These are phyloP conservation scores for Pempheris klunzingeri DNA, from an alignment of 2,797 vertebrate genomes.

Conservation along the genomic window DNA sequence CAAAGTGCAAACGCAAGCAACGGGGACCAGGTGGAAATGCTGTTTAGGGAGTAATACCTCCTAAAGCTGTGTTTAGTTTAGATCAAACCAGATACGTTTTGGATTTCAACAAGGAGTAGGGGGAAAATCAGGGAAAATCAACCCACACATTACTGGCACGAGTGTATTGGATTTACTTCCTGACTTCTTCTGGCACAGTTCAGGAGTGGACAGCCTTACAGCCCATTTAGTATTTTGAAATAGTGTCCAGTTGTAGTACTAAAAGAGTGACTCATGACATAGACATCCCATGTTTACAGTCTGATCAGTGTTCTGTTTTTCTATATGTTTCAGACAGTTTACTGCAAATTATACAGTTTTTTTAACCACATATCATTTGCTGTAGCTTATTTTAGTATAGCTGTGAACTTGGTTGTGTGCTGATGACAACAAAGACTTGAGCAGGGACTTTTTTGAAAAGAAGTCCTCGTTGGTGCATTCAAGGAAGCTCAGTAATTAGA, in stretches of 20 bases:
- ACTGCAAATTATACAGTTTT: constrained; percentile 7
- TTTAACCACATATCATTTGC: neutral
- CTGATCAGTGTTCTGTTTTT: neutral
- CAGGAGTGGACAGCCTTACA: constrained; percentile 16
- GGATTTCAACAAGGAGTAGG: constrained; percentile 8
- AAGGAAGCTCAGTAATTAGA: constrained; percentile 17
- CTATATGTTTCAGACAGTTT: constrained; percentile 1
- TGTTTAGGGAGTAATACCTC: constrained; percentile 36
- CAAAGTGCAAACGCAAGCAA: constrained; percentile 63
- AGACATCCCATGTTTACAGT: constrained; percentile 4
- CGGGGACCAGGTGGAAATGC: constrained; percentile 65
- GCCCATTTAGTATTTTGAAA: constrained; percentile 6
- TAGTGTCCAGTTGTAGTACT: neutral
- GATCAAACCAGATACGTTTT: constrained; percentile 41
- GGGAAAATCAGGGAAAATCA: constrained; percentile 28
- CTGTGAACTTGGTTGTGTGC: constrained; percentile 7
- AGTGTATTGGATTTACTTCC: constrained; percentile 23
- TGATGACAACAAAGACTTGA: constrained; percentile 14
- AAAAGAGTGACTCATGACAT: neutral
- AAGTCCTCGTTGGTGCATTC: constrained; percentile 10
- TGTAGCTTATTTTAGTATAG: neutral
- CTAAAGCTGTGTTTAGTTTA: constrained; percentile 36
- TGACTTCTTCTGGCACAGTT: constrained; percentile 16
- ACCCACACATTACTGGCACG: constrained; percentile 5
- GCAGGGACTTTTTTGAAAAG: neutral